Evolutionary conservation across 2,797 vertebrate species (phyloP), one percentile per base, ranked within the genome.

Genomic region (Diplodus puntazzo): DNA sequence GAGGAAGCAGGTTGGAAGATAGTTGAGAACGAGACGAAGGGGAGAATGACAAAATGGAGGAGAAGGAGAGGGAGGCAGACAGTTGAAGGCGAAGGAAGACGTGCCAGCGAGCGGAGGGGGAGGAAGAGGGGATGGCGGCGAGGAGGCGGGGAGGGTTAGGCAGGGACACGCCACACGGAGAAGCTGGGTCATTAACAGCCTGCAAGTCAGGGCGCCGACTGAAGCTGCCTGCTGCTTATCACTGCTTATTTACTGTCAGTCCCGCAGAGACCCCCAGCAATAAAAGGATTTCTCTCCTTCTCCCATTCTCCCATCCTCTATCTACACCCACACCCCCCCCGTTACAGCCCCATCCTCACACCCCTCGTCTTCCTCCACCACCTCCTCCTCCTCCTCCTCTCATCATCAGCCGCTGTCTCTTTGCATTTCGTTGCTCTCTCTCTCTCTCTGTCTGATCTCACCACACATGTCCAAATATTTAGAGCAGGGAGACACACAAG

Each of bases 111-210:
- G 30, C 30, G 6, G 30, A 34, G 64, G 60, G 39, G 65, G 58
- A 45, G 54, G 67, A 43, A 39, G 50, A 48, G 61, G 25, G 48
- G 2, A 54, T 45, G n/a, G n/a, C 18, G 21, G 30, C 42, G 57
- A 2, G 27, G 27, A 60, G 69, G 65, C 39, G 52, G 78, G 82
- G 86, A 34, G 34, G 34, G 84, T 85, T 52, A 84, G 82, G 27
- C 63, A 23, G 86, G 77, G 87, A 89, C 82, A 75, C n/a, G 65
- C 34, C 34, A 34, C 34, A 9, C 14, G 54, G 80, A 58, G 82
- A 89, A 88, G 90, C 84, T 77, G 67, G 91, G 90, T 90, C 91
- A 90, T 94, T 94, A 94, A 80, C 83, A 87, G 87, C 87, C 92
- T 87, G 83, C 64, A 39, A 88, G 90, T 87, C 84, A 85, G 80